These are phyloP conservation scores for Neomicropteryx cornuta DNA, from an alignment of 1,140 invertebrate genomes.

Conservation along the genomic window DNA sequence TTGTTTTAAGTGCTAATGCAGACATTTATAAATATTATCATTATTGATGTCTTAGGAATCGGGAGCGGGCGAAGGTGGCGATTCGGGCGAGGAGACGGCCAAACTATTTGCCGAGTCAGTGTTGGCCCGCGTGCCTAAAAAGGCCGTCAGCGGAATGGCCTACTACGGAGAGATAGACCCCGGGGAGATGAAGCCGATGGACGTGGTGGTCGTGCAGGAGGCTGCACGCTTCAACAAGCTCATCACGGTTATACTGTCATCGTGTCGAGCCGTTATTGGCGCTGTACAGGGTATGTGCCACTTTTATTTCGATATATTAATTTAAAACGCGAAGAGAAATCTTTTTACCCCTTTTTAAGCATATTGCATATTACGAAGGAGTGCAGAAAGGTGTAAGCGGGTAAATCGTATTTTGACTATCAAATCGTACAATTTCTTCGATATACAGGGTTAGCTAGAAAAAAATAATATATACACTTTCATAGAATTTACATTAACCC, in stretches of 20 bases:
- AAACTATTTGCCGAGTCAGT: slow-evolving; percentile 60
- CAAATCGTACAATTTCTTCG: too few species aligned
- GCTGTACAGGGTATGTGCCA: slow-evolving; percentile 79
- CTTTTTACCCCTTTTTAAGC: too few species aligned
- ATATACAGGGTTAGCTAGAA: too few species aligned
- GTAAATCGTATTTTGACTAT: too few species aligned
- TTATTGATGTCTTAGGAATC: too few species aligned
- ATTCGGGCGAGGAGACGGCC: slow-evolving; percentile 56
- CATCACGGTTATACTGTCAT: slow-evolving; percentile 58
- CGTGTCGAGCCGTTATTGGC: slow-evolving; percentile 70
- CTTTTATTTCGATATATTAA: not conserved
- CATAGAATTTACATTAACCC: too few species aligned
- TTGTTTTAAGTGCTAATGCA: too few species aligned
- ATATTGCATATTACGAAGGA: too few species aligned
- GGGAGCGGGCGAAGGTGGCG: slow-evolving; percentile 34
- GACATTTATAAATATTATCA: too few species aligned
- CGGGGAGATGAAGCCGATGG: slow-evolving; percentile 68
- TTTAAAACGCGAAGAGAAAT: too few species aligned
- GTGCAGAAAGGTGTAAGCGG: too few species aligned
- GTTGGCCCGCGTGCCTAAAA: slow-evolving; percentile 55
- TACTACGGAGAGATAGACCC: slow-evolving; percentile 66
- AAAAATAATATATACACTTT: too few species aligned
- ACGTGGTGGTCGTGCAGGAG: slow-evolving; percentile 88
- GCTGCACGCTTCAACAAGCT: slow-evolving; percentile 84
- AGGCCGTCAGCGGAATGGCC: slow-evolving; percentile 56